These are phyloP conservation scores for Philypnodon macrostomus DNA, from an alignment of 2,797 vertebrate genomes.

Conservation along the genomic window DNA sequence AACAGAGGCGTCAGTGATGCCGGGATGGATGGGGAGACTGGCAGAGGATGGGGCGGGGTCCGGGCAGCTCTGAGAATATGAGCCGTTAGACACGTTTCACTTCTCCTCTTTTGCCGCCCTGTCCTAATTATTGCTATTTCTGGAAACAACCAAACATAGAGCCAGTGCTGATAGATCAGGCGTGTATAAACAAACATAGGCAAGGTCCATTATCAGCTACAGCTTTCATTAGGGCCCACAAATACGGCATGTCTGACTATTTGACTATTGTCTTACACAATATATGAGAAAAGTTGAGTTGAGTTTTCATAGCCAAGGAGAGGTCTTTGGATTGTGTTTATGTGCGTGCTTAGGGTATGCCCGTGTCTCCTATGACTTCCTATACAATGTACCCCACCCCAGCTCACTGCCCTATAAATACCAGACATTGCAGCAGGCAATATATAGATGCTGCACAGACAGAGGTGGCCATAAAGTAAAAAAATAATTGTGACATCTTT, in stretches of 20 bases:
- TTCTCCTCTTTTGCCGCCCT: slow-evolving; percentile 76
- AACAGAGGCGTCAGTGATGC: slow-evolving; percentile 52
- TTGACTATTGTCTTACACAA: slow-evolving; percentile 21
- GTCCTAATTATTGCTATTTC: slow-evolving; percentile 79
- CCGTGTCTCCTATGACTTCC: slow-evolving; percentile 24
- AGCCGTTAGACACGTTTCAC: slow-evolving; percentile 76
- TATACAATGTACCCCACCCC: slow-evolving; percentile 59
- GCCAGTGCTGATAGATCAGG: slow-evolving; percentile 71
- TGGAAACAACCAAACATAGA: slow-evolving; percentile 71
- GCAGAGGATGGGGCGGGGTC: slow-evolving; percentile 34
- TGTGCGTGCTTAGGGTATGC: slow-evolving; percentile 28
- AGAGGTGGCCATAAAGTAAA: too few relatives aligned
- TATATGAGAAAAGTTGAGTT: not conserved
- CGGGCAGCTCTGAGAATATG: slow-evolving; percentile 50
- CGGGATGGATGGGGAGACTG: slow-evolving; percentile 41
- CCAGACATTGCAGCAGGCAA: slow-evolving; percentile 46
- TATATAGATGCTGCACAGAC: slow-evolving; percentile 49
- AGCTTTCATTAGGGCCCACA: slow-evolving; percentile 50
- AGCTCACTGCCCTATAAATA: slow-evolving; percentile 73
- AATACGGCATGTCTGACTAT: slow-evolving; percentile 38
- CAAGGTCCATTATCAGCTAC: slow-evolving; percentile 59
- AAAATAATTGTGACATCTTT: too few relatives aligned
- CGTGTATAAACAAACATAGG: slow-evolving; percentile 71
- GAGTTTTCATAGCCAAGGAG: too few relatives aligned
- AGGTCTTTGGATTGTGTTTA: too few relatives aligned